Percentiles rank a stretch among this genome's conserved stretches.
phyloP scores from a whole-genome alignment of 2,113 vertebrate species.

The Cyprinodon tularosa region DNA sequence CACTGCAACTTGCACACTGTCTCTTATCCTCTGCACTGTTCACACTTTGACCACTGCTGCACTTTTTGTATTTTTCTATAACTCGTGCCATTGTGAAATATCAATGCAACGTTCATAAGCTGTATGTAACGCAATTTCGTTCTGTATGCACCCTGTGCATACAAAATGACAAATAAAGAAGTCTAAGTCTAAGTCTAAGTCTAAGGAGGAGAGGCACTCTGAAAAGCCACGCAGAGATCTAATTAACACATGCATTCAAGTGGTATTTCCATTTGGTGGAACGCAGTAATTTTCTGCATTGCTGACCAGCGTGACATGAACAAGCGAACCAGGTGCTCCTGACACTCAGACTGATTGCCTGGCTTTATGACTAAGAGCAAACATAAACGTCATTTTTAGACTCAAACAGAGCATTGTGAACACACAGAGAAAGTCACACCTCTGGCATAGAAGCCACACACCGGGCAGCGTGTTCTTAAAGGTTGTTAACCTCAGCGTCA shows the following conservation, averaged over 20 bases:
- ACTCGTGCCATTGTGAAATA: too few species aligned
- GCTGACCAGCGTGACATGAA: conserved; percentile 55
- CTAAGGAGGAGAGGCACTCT: conserved; percentile 52
- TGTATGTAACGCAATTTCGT: too few species aligned
- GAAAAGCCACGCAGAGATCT: conserved; percentile 54
- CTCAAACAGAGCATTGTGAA: conserved; percentile 1
- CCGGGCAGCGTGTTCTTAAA: not conserved
- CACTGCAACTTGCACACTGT: too few species aligned
- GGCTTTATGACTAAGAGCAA: conserved; percentile 23
- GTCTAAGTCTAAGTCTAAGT: too few species aligned
- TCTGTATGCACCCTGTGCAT: too few species aligned
- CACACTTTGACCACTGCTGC: too few species aligned
- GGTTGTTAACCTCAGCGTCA: not conserved
- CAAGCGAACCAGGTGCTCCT: conserved; percentile 57
- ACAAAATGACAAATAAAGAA: too few species aligned
- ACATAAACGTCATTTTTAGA: conserved; percentile 15
- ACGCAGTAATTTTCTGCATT: conserved; percentile 54
- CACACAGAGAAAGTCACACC: conserved; percentile 4
- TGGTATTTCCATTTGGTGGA: conserved; percentile 63
- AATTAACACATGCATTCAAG: conserved; percentile 71
- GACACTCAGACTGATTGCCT: conserved; percentile 44
- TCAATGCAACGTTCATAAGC: too few species aligned
- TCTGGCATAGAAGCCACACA: conserved; percentile 16
- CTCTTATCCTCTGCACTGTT: too few species aligned
- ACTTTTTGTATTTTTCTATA: too few species aligned